phyloP scores from a whole-genome alignment of 2,888 invertebrate species.

The Celastrina argiolus region DNA sequence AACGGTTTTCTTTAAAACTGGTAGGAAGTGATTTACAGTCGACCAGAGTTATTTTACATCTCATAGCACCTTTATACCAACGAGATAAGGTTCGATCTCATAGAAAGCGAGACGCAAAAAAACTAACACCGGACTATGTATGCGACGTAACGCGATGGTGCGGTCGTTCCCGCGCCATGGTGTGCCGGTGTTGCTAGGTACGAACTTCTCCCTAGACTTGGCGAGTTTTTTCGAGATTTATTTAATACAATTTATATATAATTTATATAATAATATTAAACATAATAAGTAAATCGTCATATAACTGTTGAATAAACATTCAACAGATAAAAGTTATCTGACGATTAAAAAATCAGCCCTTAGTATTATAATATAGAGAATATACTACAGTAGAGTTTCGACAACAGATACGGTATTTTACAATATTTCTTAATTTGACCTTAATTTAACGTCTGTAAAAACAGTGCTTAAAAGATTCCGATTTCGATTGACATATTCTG shows the following conservation, averaged over 20 bases:
- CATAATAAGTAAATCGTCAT: no score
- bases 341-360: no score
- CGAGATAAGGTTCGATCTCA: neutral
- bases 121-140: neutral
- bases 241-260: no score
- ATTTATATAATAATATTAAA: no score
- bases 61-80: neutral
- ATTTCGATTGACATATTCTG: neutral
- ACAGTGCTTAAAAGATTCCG: neutral
- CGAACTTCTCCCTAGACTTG: neutral
- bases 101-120: neutral
- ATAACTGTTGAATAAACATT: no score
- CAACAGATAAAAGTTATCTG: no score
- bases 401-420: no score
- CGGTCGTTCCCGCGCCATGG: slow-evolving; percentile 39
- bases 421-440: no score
- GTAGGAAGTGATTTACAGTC: slow-evolving; percentile 48
- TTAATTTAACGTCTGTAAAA: no score
- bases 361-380: no score
- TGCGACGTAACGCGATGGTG: slow-evolving; percentile 49
- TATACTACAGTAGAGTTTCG: no score
- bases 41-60: slow-evolving; percentile 37
- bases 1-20: slow-evolving; percentile 20
- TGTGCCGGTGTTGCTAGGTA: neutral
- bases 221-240: neutral